Percentiles rank a stretch among this genome's conserved stretches.
Evolutionary conservation across 1,140 invertebrate species (phyloP).

Genomic region (Lepidurus packardi): DNA sequence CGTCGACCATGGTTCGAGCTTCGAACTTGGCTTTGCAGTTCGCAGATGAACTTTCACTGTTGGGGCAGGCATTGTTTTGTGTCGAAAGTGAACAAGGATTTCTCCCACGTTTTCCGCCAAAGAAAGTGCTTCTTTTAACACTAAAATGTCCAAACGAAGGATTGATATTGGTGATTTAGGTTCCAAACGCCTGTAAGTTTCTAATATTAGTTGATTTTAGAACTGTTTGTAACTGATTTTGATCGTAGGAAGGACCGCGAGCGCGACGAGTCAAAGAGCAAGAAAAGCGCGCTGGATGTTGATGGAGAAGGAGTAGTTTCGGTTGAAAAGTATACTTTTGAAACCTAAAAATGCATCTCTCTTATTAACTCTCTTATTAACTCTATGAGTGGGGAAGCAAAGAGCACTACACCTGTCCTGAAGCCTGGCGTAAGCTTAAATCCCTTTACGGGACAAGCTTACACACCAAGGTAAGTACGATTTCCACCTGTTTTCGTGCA

Average conservation of each 20-base stretch:
- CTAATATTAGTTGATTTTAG: background rate
- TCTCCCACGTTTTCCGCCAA: background rate
- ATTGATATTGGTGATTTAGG: slow-evolving; percentile 66
- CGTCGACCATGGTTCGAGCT: background rate
- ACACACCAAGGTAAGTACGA: slow-evolving; percentile 55
- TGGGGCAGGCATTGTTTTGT: background rate
- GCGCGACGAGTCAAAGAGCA: background rate
- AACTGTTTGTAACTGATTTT: background rate
- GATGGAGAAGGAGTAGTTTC: slow-evolving; percentile 11
- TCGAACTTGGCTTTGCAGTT: background rate
- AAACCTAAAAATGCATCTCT: slow-evolving; percentile 9
- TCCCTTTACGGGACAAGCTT: slow-evolving; percentile 65
- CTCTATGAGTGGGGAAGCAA: slow-evolving; percentile 33
- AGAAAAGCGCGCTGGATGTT: slow-evolving; percentile 31
- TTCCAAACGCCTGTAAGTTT: slow-evolving; percentile 30
- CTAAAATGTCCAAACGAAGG: slow-evolving; percentile 67
- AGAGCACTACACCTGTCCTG: background rate
- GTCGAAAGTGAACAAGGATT: background rate
- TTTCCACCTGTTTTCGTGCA: slow-evolving; percentile 33
- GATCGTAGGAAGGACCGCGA: slow-evolving; percentile 22
- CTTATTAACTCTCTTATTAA: slow-evolving; percentile 17
- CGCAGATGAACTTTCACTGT: background rate
- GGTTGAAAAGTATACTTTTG: background rate
- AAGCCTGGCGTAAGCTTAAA: slow-evolving; percentile 57
- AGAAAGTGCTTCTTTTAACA: background rate